Evolutionary conservation across 2,113 vertebrate genomes (phyloP).

Genomic region (Ramphastos sulfuratus): DNA sequence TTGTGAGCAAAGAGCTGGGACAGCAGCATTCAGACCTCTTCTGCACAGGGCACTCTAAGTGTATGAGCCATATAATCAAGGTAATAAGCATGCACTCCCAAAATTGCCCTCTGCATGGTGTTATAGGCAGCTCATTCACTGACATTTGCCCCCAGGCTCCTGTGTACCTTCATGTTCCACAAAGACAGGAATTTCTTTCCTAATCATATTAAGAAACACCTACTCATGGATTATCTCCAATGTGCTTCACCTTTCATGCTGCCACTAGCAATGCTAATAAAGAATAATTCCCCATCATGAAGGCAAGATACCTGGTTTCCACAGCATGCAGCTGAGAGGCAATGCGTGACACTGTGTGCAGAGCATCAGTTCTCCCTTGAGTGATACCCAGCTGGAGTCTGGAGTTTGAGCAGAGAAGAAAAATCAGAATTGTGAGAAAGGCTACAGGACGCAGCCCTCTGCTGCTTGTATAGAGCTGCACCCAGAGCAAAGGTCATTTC

Average conservation of each 20-base stretch:
- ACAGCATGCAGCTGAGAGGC: not conserved
- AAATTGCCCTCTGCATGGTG: not conserved
- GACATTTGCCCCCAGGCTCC: not conserved
- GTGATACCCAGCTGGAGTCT: not conserved
- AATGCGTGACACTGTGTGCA: not conserved
- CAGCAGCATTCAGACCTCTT: not conserved
- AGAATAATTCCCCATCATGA: not conserved
- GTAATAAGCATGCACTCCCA: not conserved
- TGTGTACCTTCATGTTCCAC: not conserved
- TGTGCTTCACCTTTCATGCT: not conserved
- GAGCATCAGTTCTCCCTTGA: fast-evolving
- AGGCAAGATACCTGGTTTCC: not conserved
- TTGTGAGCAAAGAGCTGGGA: not conserved
- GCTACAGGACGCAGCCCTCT: not conserved
- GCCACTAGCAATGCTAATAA: fast-evolving
- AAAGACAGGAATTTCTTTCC: not conserved
- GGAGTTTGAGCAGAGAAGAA: not conserved
- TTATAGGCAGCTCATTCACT: not conserved
- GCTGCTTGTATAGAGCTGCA: not conserved
- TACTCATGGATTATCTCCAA: not conserved
- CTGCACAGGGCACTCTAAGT: not conserved
- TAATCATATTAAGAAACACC: not conserved
- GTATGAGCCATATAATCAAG: not conserved
- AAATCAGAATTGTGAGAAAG: not conserved
- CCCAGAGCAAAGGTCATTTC: not conserved